Evolutionary conservation across 1,140 invertebrate genomes (phyloP).

Genomic region (Listronotus bonariensis): DNA sequence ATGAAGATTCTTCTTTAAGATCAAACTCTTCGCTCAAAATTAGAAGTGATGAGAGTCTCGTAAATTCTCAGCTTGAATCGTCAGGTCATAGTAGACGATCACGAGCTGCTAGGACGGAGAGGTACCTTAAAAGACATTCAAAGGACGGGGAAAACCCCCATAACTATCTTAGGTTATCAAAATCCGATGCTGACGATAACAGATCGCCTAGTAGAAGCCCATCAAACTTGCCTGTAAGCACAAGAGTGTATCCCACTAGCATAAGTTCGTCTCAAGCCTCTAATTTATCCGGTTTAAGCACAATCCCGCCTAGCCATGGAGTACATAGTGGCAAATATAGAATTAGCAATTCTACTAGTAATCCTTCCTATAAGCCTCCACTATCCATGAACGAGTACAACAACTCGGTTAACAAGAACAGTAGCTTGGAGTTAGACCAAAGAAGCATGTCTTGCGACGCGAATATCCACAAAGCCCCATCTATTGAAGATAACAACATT

Average conservation of each 20-base stretch:
- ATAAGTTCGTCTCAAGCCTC: conserved; percentile 39
- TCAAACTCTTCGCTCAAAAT: conserved; percentile 69
- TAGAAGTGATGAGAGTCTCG: conserved; percentile 68
- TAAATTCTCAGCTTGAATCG: conserved; percentile 59
- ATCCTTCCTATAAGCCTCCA: conserved; percentile 48
- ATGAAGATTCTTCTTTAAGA: conserved; percentile 67
- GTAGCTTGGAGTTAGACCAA: conserved; percentile 29
- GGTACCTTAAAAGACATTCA: conserved; percentile 75
- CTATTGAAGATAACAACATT: conserved; percentile 41
- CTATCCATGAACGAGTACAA: conserved; percentile 49
- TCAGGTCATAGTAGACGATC: conserved; percentile 59
- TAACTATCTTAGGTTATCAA: conserved; percentile 48
- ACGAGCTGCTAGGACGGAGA: conserved; percentile 74
- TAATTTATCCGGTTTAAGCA: conserved; percentile 46
- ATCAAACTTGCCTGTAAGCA: conserved; percentile 17
- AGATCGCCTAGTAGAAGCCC: conserved; percentile 47
- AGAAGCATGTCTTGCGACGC: conserved; percentile 51
- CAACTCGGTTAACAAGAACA: conserved; percentile 28
- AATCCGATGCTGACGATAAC: conserved; percentile 49
- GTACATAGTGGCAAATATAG: conserved; percentile 43
- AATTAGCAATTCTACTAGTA: conserved; percentile 49
- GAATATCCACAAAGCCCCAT: conserved; percentile 49
- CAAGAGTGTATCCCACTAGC: conserved; percentile 30
- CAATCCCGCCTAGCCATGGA: conserved; percentile 53
- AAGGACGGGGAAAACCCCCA: conserved; percentile 66